Evolutionary conservation across 2,113 vertebrate genomes (phyloP).

Genomic region (Notechis scutatus): DNA sequence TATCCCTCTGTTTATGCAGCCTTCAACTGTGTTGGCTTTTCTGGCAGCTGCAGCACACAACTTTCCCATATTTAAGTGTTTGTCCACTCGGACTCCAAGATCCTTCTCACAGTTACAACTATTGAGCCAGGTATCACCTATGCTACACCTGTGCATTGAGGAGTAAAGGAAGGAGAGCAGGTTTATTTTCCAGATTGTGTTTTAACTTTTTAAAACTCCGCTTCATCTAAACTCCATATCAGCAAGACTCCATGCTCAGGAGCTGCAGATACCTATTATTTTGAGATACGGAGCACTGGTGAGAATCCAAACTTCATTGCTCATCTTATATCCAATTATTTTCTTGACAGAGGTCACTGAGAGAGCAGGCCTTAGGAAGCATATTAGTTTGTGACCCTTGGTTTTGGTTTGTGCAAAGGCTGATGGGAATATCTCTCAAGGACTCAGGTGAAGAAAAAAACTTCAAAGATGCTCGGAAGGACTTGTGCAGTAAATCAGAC

Average conservation of each 20-base stretch:
- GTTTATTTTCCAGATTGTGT: neutral
- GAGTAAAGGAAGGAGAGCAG: neutral
- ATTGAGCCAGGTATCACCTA: neutral
- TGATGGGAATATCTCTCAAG: neutral
- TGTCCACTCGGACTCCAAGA: neutral
- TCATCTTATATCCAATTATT: neutral
- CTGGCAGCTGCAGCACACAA: neutral
- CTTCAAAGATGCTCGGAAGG: neutral
- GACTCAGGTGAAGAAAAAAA: neutral
- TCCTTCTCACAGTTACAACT: neutral
- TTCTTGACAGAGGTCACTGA: neutral
- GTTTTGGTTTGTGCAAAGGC: neutral
- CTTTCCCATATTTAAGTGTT: neutral
- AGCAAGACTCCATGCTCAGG: neutral
- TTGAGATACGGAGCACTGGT: neutral
- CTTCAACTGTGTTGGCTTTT: neutral
- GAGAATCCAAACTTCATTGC: neutral
- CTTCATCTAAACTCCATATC: neutral
- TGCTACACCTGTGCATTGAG: neutral
- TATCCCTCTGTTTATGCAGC: neutral
- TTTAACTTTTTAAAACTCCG: neutral
- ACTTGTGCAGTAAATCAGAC: neutral
- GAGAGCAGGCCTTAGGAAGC: neutral
- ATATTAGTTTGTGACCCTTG: neutral
- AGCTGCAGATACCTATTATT: neutral